Percentiles rank a stretch among this genome's conserved stretches.
Conservation (phyloP, 2,797 vertebrate species). For the Gambelia wislizenii region DNA sequence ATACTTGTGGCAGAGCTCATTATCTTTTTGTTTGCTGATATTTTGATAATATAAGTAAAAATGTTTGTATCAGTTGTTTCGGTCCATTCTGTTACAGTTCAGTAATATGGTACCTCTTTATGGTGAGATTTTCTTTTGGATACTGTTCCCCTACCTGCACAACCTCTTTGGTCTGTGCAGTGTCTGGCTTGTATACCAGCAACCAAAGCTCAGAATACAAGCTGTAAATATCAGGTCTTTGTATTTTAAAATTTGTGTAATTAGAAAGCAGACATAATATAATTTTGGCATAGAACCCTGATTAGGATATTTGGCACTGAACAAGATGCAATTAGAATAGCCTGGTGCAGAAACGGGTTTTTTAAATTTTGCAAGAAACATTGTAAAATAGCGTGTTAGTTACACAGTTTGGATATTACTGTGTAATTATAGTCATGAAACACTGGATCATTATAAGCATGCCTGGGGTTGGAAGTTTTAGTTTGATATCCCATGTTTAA, state of each 20-base stretch:
- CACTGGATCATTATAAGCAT: slow-evolving; percentile 63
- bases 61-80: not conserved
- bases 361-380: slow-evolving; percentile 36
- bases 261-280: slow-evolving; percentile 47
- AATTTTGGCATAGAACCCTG: slow-evolving; percentile 10
- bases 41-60: slow-evolving; percentile 1
- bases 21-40: not conserved
- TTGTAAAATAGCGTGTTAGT: slow-evolving; percentile 21
- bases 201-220: slow-evolving; percentile 24
- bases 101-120: not conserved
- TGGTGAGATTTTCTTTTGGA: not conserved
- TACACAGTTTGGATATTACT: slow-evolving; percentile 53
- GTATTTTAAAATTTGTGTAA: not conserved
- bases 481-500: slow-evolving; percentile 58
- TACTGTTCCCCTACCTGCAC: not conserved
- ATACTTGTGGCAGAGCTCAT: not conserved
- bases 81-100: not conserved
- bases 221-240: slow-evolving; percentile 12
- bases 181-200: slow-evolving; percentile 16
- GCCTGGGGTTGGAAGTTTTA: slow-evolving; percentile 63
- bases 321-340: slow-evolving; percentile 39
- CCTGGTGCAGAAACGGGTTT: not conserved
- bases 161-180: accelerated
- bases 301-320: slow-evolving; percentile 42
- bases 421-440: slow-evolving; percentile 13